Conservation (phyloP, 2,113 vertebrate species). For the Meleagris gallopavo region DNA sequence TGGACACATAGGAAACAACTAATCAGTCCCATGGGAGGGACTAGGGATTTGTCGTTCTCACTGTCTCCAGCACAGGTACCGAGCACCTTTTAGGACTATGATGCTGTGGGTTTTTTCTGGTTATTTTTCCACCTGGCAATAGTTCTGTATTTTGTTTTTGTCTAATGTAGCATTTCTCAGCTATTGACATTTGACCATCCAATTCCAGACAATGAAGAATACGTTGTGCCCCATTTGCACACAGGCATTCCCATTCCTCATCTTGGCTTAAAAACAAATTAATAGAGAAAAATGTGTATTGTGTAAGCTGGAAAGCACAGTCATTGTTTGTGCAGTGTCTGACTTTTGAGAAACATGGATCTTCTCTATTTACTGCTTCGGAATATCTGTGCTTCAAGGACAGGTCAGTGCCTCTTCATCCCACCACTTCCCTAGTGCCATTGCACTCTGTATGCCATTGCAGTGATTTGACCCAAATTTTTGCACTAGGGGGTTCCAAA, state of each 20-base stretch:
- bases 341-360: not conserved
- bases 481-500: not conserved
- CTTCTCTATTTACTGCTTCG: not conserved
- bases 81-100: not conserved
- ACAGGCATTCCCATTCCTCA: fast-evolving
- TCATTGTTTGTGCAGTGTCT: not conserved
- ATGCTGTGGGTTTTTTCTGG: not conserved
- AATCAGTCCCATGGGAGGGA: not conserved
- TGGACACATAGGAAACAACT: slow-evolving; percentile 12
- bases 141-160: not conserved
- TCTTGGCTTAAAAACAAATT: not conserved
- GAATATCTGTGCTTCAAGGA: too few relatives aligned
- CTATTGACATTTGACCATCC: fast-evolving
- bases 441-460: fast-evolving
- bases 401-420: not conserved
- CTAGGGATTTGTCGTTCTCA: not conserved
- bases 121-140: not conserved
- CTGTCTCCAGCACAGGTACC: slow-evolving; percentile 21
- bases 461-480: not conserved
- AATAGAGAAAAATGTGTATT: fast-evolving
- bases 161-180: not conserved
- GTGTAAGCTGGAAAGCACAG: not conserved
- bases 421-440: fast-evolving
- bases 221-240: fast-evolving
- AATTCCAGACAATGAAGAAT: not conserved